Base-by-base conservation (phyloP, 2,113 vertebrate species). In the Hypanus sabinus region DNA sequence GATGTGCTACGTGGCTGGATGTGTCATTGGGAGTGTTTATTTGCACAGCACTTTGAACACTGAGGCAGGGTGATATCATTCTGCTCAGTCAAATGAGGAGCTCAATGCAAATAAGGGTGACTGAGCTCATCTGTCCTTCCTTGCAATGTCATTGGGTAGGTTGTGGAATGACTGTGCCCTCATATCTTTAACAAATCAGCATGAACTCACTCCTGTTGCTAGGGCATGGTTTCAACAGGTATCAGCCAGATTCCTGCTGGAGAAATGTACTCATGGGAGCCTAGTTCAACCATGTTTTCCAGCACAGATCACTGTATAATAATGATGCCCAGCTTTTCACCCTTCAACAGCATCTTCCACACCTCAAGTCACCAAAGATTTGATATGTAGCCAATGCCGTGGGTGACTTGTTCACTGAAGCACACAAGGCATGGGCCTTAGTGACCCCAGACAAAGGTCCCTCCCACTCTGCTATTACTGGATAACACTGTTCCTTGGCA, bases 1-100 rank as follows among this genome's bases (percentile, higher is more conserved):
- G 95, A 94, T 94, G 85, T 94, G 95, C 79, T 92, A 94, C 94
- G 93, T 95, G 94, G 94, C 90, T 81, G 87, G 20, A 73, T 97
- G 96, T 96, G 94, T 97, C 96, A 97, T 73, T 83, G 94, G 96
- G 95, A 95, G 95, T 94, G 95, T 94, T 94, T 94, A 27, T 22
- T 94, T 81, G 88, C 83, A 94, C 94, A 94, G 94, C 18, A 60
- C 76, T 94, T 55, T 11, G 27, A 57, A 55, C 94, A 33, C 79
- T 76, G 24, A 76, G 71, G 57, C 71, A 38, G n/a, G 94, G 93
- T 93, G 91, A 93, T 93, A 73, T 93, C 94, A 94, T 90, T 94
- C 60, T 65, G 20, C 10, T 20, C 71, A 93, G 90, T 93, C 94
- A 93, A 36, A 94, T 94, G 27, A 83, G 30, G 91, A 79, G 33